Base-by-base conservation (phyloP, 2,888 invertebrate genomes). In the Parascotia fuliginaria region DNA sequence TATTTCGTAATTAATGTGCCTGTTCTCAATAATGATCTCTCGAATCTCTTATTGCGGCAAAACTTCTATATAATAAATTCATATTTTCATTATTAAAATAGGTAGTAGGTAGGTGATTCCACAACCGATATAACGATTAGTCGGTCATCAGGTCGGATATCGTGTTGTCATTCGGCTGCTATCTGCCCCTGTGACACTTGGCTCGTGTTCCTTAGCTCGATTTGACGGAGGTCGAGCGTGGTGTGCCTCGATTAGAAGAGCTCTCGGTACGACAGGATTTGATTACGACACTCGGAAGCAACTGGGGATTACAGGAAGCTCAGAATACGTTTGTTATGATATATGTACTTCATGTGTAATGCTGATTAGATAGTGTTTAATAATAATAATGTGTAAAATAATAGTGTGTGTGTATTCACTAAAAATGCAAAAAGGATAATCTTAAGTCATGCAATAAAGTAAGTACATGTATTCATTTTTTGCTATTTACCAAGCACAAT, bases 221-320 rank as follows among this genome's bases (percentile, higher is more conserved):
- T 83, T 79, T 89, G 89, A 90, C 79, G 81, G 79, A 84, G 89
- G 89, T 89, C 81, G 79, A 77, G 87, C 79, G 81, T 88, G 88
- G 79, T 66, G 67, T 60, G 75, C 72, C 77, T 81, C 83, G 89
- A 89, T 88, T 88, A 87, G 78, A 71, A 68, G n/a, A n/a, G n/a
- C 72, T 66, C 77, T 70, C 72, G 64, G 72, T 71, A 77, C 78
- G 70, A 66, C 75, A 80, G 81, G 81, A 86, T 87, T 87, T 83
- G 81, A 85, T 82, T 81, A 82, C 76, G 74, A 70, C 78, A 73
- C 71, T 75, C 73, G 65, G 73, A 75, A 73, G 67, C 75, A 69
- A 69, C 70, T 64, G 64, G 65, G 77, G 76, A 81, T 81, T 80
- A 68, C 55, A 50, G 67, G 52, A 29, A 39, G 54, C 51, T 65